A percentile compares a stretch with the other conserved stretches of the same genome.
Conservation (phyloP, 1,140 invertebrate genomes). For the Cyrtorhinus lividipennis region DNA sequence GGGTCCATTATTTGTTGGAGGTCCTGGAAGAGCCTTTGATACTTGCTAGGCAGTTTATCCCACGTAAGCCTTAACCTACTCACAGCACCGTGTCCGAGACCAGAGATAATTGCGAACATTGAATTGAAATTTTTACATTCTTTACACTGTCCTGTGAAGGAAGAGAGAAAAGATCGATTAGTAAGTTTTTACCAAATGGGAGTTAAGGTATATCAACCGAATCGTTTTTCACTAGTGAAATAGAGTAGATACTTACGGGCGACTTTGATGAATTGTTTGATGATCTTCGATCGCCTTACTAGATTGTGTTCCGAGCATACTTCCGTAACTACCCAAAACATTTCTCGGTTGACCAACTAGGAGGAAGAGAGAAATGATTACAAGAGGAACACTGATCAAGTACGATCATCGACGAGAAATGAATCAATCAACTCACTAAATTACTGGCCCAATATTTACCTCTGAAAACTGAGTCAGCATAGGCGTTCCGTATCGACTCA, state of each 20-base stretch:
- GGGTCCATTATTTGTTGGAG: slow-evolving; percentile 94
- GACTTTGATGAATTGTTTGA: slow-evolving; percentile 99
- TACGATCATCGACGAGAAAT: too few relatives aligned
- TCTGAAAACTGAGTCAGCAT: slow-evolving; percentile 88
- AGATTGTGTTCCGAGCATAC: slow-evolving; percentile 87
- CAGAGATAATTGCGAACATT: slow-evolving; percentile 98
- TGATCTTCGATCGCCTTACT: slow-evolving; percentile 83
- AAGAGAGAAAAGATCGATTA: background rate
- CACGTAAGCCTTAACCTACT: slow-evolving; percentile 80
- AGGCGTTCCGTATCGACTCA: slow-evolving; percentile 79
- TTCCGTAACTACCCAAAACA: slow-evolving; percentile 99
- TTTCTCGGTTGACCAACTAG: slow-evolving; percentile 88
- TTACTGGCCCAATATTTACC: too few relatives aligned
- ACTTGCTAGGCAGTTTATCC: slow-evolving; percentile 95
- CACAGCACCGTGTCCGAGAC: slow-evolving; percentile 87
- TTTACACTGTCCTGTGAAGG: slow-evolving; percentile 72
- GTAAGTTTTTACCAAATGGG: too few relatives aligned
- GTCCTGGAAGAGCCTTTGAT: slow-evolving; percentile 82
- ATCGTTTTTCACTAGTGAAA: too few relatives aligned
- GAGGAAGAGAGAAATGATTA: slow-evolving; percentile 20
- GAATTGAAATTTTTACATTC: slow-evolving; percentile 99
- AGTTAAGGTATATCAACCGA: too few relatives aligned
- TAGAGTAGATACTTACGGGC: slow-evolving; percentile 54
- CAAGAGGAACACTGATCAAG: too few relatives aligned
- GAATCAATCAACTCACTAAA: too few relatives aligned